Percentiles rank a stretch among this genome's conserved stretches.
Conservation (phyloP, 2,888 invertebrate species). For the Chloromyia formosa region DNA sequence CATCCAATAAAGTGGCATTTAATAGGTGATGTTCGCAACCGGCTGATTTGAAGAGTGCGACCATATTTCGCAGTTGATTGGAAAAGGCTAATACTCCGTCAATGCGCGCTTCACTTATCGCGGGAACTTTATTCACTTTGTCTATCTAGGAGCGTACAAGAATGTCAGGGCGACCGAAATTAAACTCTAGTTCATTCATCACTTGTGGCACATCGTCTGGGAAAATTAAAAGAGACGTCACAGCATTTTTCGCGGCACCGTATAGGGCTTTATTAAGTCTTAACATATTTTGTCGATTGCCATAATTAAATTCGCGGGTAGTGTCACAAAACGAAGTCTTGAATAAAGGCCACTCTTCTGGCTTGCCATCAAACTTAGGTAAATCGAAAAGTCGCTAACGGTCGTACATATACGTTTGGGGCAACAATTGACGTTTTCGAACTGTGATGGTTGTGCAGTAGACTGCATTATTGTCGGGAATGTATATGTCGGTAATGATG, state of each 20-base stretch:
- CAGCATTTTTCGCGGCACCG: too few relatives aligned
- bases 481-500: neutral
- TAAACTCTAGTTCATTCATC: slow-evolving; percentile 48
- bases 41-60: neutral
- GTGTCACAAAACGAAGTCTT: slow-evolving; percentile 48
- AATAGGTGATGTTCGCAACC: neutral
- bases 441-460: slow-evolving; percentile 1
- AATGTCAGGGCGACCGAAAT: slow-evolving; percentile 47
- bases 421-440: slow-evolving; percentile 19
- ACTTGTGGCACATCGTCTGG: slow-evolving; percentile 48
- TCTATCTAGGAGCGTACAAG: slow-evolving; percentile 42
- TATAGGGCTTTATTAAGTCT: slow-evolving; percentile 49
- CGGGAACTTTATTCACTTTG: slow-evolving; percentile 39
- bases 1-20: neutral
- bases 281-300: slow-evolving; percentile 49
- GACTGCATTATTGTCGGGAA: slow-evolving; percentile 7
- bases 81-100: slow-evolving; percentile 28
- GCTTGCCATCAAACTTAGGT: slow-evolving; percentile 49
- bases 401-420: slow-evolving; percentile 42
- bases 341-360: slow-evolving; percentile 53
- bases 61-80: slow-evolving; percentile 40
- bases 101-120: slow-evolving; percentile 31
- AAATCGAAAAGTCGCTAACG: slow-evolving; percentile 48
- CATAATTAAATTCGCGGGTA: slow-evolving; percentile 46
- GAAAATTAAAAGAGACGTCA: slow-evolving; percentile 49